These are phyloP conservation scores for Rafetus swinhoei DNA, from an alignment of 2,113 vertebrate species.

Conservation along the genomic window DNA sequence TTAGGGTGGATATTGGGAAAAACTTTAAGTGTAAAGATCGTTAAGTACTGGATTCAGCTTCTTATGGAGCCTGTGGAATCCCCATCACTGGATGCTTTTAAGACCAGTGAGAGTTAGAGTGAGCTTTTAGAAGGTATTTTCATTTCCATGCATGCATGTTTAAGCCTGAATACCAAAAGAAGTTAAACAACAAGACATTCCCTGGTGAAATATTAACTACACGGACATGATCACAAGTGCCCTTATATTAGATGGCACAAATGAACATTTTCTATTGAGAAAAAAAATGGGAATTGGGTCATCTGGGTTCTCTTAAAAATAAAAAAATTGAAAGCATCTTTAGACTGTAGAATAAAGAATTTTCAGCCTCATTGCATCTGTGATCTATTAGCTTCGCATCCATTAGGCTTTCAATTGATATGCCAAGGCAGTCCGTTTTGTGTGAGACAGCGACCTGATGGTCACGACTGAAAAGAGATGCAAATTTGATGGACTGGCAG, in stretches of 20 bases:
- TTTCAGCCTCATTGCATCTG: not conserved
- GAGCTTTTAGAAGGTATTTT: constrained; percentile 18
- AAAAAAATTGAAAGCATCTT: not conserved
- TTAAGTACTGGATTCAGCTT: not conserved
- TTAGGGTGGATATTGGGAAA: not conserved
- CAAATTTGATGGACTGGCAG: not conserved
- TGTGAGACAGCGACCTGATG: not conserved
- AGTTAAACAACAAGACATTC: not conserved
- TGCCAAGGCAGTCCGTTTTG: not conserved
- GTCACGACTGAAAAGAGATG: not conserved
- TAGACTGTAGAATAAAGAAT: not conserved
- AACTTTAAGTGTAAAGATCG: not conserved
- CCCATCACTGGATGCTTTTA: not conserved
- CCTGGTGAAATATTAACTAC: constrained; percentile 7
- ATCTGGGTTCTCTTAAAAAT: not conserved
- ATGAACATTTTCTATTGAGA: not conserved
- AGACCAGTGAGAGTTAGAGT: constrained; percentile 15
- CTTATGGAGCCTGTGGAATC: not conserved
- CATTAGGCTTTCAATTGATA: not conserved
- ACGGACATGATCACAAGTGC: not conserved
- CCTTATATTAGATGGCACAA: constrained; percentile 3
- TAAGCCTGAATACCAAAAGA: not conserved
- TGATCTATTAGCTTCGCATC: not conserved
- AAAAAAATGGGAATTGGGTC: not conserved
- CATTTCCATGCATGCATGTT: not conserved